phyloP scores from a whole-genome alignment of 2,888 invertebrate species.

The Clitarchus hookeri region DNA sequence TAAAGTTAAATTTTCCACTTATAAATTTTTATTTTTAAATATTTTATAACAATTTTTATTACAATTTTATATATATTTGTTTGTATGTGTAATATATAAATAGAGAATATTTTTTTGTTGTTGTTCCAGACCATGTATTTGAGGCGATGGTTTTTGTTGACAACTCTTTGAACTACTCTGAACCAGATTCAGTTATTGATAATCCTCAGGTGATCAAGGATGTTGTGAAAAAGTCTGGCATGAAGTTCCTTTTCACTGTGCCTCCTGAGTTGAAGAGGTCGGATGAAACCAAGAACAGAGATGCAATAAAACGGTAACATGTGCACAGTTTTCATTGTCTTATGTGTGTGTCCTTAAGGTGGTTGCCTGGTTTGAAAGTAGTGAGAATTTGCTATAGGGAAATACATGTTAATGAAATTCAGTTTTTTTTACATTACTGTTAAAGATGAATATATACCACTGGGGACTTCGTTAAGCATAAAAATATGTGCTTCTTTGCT shows the following conservation, averaged over 20 bases:
- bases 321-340: too few relatives aligned
- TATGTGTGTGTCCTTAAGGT: too few relatives aligned
- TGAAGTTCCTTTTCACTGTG: constrained; percentile 62
- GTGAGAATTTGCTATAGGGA: too few relatives aligned
- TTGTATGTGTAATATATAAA: background rate
- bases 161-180: constrained; percentile 61
- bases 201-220: constrained; percentile 68
- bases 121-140: constrained; percentile 66
- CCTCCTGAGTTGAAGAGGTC: constrained; percentile 56
- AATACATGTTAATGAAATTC: too few relatives aligned
- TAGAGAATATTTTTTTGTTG: constrained; percentile 5
- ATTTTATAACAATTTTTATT: too few relatives aligned
- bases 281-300: constrained; percentile 53
- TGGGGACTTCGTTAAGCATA: too few relatives aligned
- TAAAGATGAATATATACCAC: too few relatives aligned
- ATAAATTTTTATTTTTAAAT: too few relatives aligned
- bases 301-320: constrained; percentile 42
- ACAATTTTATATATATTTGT: background rate
- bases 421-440: too few relatives aligned
- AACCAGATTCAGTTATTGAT: constrained; percentile 63
- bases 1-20: too few relatives aligned
- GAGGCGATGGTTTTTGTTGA: constrained; percentile 70
- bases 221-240: constrained; percentile 70
- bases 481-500: too few relatives aligned
- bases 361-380: too few relatives aligned